Evolutionary conservation across 2,888 invertebrate genomes (phyloP).

Genomic region (Drosophila sordidula): DNA sequence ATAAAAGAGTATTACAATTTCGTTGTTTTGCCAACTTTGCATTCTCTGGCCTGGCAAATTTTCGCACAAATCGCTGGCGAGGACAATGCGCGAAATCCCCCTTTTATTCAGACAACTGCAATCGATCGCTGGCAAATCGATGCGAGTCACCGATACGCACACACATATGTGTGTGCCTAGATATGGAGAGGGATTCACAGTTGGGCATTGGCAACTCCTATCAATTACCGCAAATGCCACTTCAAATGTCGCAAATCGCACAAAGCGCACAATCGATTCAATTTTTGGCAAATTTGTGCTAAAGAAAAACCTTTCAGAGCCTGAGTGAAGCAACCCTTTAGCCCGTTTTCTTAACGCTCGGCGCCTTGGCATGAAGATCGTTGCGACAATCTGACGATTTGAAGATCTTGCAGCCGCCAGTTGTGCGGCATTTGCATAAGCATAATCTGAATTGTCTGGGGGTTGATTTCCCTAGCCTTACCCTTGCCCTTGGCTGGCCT

Average conservation of each 20-base stretch:
- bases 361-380: constrained; percentile 5
- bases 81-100: constrained; percentile 32
- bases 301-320: constrained; percentile 23
- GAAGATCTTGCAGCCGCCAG: constrained; percentile 49
- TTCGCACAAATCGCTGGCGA: constrained; percentile 52
- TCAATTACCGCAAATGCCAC: constrained; percentile 77
- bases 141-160: constrained; percentile 5
- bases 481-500: constrained; percentile 14
- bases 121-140: constrained; percentile 31
- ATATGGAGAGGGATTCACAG: constrained; percentile 1
- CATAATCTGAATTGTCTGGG: constrained; percentile 59
- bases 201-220: constrained; percentile 50
- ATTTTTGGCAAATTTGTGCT: constrained; percentile 72
- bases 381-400: constrained; percentile 22
- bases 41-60: constrained; percentile 54
- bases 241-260: constrained; percentile 70
- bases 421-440: constrained; percentile 64
- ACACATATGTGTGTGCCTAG: not conserved
- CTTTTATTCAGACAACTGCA: constrained; percentile 3
- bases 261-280: constrained; percentile 68
- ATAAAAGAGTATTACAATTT: constrained; percentile 31
- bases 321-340: constrained; percentile 14
- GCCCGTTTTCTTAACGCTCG: not conserved
- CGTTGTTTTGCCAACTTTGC: constrained; percentile 66
- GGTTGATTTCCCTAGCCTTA: constrained; percentile 50